phyloP scores from a whole-genome alignment of 2,797 vertebrate genomes.

The Alauda arvensis region DNA sequence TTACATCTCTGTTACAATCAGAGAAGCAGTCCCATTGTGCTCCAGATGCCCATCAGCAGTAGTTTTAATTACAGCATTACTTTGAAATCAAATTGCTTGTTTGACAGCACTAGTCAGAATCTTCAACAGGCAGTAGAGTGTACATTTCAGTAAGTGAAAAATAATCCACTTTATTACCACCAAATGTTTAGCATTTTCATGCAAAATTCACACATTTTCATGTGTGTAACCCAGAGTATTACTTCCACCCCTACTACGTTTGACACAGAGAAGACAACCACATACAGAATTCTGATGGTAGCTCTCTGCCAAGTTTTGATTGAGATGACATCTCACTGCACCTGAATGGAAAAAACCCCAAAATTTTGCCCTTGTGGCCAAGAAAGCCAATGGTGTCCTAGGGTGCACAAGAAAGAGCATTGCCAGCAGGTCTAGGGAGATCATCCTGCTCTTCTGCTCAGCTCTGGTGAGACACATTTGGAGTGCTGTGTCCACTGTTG shows the following conservation, averaged over 20 bases:
- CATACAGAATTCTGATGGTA: not conserved
- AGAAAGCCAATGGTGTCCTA: not conserved
- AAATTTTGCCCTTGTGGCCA: not conserved
- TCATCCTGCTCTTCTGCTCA: not conserved
- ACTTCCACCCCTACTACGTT: not conserved
- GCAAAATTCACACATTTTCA: not conserved
- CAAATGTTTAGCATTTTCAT: not conserved
- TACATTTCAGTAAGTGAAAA: not conserved
- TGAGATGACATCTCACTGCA: not conserved
- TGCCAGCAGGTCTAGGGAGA: not conserved
- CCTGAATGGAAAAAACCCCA: not conserved
- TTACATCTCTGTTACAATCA: not conserved
- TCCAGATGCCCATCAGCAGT: not conserved
- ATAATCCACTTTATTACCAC: not conserved
- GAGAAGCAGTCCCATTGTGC: not conserved
- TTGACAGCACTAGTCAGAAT: not conserved
- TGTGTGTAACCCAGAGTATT: not conserved
- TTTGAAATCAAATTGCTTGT: not conserved
- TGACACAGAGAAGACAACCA: not conserved
- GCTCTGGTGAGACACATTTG: not conserved
- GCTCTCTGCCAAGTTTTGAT: not conserved
- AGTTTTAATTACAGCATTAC: constrained; percentile 3
- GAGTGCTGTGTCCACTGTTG: not conserved
- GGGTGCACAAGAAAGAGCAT: not conserved
- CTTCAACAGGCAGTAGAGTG: not conserved